These are phyloP conservation scores for Artibeus lituratus DNA, from an alignment of 2,797 vertebrate genomes.

Conservation along the genomic window DNA sequence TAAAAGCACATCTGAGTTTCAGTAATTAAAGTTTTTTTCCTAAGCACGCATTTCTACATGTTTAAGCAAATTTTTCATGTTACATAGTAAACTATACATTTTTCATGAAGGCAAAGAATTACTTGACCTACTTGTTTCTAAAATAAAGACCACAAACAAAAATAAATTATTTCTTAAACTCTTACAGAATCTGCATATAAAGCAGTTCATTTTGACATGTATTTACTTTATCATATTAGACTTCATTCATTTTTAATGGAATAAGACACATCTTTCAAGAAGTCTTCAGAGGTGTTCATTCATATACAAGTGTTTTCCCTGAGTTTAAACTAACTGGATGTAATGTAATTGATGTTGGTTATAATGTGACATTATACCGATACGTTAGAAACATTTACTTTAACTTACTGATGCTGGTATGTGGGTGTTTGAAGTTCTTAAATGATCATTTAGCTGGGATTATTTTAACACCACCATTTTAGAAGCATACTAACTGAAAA, in stretches of 20 bases:
- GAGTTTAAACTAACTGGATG: constrained; percentile 54
- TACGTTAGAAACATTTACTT: constrained; percentile 12
- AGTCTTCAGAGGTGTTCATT: constrained; percentile 46
- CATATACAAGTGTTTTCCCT: neutral
- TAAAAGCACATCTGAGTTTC: constrained; percentile 41
- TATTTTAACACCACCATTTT: constrained; percentile 26
- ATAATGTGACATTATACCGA: constrained; percentile 13
- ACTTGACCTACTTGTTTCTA: constrained; percentile 47
- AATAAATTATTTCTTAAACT: constrained; percentile 7
- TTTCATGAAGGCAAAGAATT: constrained; percentile 27
- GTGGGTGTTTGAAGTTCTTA: constrained; percentile 29
- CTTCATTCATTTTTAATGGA: constrained; percentile 26
- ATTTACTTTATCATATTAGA: constrained; percentile 40
- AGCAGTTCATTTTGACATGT: constrained; percentile 29
- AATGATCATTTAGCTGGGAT: neutral
- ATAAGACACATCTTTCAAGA: neutral
- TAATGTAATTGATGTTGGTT: constrained; percentile 34
- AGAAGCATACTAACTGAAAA: constrained; percentile 23
- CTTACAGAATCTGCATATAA: constrained; percentile 27
- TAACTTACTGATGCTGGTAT: constrained; percentile 21
- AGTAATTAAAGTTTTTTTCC: constrained; percentile 28
- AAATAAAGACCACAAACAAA: constrained; percentile 42
- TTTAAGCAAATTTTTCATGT: constrained; percentile 16
- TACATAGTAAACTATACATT: constrained; percentile 2
- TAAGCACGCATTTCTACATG: neutral